A percentile compares a stretch with the other conserved stretches of the same genome.
Evolutionary conservation across 2,888 invertebrate genomes (phyloP).

Genomic region (Drosophila stalkeri): DNA sequence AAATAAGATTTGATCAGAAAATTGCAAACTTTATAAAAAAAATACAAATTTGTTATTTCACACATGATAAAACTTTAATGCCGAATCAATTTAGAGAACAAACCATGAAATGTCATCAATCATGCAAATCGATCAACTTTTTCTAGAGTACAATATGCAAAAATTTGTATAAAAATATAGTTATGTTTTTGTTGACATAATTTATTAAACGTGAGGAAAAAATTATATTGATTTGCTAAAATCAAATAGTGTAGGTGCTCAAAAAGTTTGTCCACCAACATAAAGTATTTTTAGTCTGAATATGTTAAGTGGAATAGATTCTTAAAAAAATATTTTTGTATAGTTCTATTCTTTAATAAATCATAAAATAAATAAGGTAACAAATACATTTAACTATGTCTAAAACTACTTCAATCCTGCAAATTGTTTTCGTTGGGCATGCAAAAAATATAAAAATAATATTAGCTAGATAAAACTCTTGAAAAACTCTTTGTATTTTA

Average conservation of each 20-base stretch:
- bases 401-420: not conserved
- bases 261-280: not conserved
- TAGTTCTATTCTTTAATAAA: not conserved
- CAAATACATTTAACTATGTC: not conserved
- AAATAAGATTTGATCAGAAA: not conserved
- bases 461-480: not conserved
- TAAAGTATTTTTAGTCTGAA: not conserved
- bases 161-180: not conserved
- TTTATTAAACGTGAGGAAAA: not conserved
- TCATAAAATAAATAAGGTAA: not conserved
- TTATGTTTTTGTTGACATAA: not conserved
- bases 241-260: not conserved
- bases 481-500: not conserved
- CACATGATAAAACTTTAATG: slow-evolving; percentile 11
- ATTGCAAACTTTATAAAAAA: not conserved
- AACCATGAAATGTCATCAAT: slow-evolving; percentile 2
- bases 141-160: not conserved
- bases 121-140: slow-evolving; percentile 12
- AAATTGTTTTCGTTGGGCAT: not conserved
- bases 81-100: slow-evolving; percentile 5
- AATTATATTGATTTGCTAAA: not conserved
- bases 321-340: not conserved
- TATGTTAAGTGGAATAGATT: not conserved
- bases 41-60: not conserved
- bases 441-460: not conserved